These are phyloP conservation scores for Hirtodrosophila histrioides DNA, from an alignment of 2,888 invertebrate genomes.

Conservation along the genomic window DNA sequence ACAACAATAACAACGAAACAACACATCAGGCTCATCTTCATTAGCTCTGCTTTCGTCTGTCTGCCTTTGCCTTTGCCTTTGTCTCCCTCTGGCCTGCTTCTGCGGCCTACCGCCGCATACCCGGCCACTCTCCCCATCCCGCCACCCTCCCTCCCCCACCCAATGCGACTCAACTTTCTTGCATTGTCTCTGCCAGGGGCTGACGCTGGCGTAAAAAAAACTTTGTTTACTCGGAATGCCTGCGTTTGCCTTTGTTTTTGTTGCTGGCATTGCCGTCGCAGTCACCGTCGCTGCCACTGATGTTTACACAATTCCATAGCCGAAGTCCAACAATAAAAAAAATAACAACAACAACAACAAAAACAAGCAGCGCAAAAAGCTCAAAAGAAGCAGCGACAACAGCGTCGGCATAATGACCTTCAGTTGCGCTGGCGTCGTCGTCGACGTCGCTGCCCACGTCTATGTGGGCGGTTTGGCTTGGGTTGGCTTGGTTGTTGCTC, in stretches of 20 bases:
- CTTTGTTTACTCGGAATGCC: constrained; percentile 79
- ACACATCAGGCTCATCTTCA: constrained; percentile 78
- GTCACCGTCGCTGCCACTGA: constrained; percentile 59
- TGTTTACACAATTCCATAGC: constrained; percentile 77
- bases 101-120: constrained; percentile 3
- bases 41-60: constrained; percentile 70
- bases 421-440: constrained; percentile 66
- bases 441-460: constrained; percentile 33
- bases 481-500: constrained; percentile 50
- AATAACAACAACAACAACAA: constrained; percentile 61
- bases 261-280: constrained; percentile 28
- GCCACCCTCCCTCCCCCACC: constrained; percentile 11
- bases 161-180: constrained; percentile 62
- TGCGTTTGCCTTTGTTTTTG: constrained; percentile 68
- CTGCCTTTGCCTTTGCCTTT: constrained; percentile 23
- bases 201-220: constrained; percentile 48
- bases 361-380: constrained; percentile 60
- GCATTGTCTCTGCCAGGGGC: constrained; percentile 73
- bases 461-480: constrained; percentile 22
- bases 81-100: constrained; percentile 18
- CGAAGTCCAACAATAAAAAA: constrained; percentile 69
- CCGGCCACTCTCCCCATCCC: background rate
- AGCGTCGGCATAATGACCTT: constrained; percentile 76
- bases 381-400: constrained; percentile 47
- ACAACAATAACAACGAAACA: constrained; percentile 59